phyloP scores from a whole-genome alignment of 2,888 invertebrate genomes.

The Trichopoda pennipes region DNA sequence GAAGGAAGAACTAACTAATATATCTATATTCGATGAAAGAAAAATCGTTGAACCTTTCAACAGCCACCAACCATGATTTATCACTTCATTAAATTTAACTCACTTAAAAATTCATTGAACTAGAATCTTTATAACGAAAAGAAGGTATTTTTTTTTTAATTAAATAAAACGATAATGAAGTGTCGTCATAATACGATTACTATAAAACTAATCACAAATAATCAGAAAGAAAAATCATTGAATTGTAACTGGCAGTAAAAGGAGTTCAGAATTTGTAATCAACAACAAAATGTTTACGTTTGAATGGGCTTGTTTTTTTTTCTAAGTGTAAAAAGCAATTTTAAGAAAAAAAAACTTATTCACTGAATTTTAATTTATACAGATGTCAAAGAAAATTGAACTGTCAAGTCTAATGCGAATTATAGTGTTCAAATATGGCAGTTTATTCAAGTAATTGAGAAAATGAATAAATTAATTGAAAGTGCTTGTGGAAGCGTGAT shows the following conservation, averaged over 20 bases:
- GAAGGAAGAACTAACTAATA: constrained; percentile 3
- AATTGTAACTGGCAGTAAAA: constrained; percentile 46
- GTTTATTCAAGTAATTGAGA: too few relatives aligned
- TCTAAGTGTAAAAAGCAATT: background rate
- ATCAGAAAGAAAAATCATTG: constrained; percentile 50
- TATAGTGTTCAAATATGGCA: too few relatives aligned
- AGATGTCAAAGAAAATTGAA: too few relatives aligned
- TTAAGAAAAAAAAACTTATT: background rate
- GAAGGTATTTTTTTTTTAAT: constrained; percentile 30
- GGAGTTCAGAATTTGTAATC: constrained; percentile 43
- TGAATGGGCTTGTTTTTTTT: constrained; percentile 12
- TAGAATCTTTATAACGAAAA: constrained; percentile 32
- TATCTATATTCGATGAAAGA: background rate
- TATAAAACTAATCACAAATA: constrained; percentile 1
- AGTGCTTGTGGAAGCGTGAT: too few relatives aligned
- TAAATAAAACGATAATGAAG: constrained; percentile 27
- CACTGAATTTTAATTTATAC: background rate
- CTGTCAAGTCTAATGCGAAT: too few relatives aligned
- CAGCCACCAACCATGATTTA: constrained; percentile 10
- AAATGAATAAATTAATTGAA: too few relatives aligned
- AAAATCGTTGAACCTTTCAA: background rate
- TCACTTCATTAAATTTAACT: constrained; percentile 39
- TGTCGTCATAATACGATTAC: too few relatives aligned
- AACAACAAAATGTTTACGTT: constrained; percentile 25
- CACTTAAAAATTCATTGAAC: constrained; percentile 59